A percentile compares a stretch with the other conserved stretches of the same genome.
phyloP scores from a whole-genome alignment of 2,113 vertebrate genomes.

The Mus spicilegus region DNA sequence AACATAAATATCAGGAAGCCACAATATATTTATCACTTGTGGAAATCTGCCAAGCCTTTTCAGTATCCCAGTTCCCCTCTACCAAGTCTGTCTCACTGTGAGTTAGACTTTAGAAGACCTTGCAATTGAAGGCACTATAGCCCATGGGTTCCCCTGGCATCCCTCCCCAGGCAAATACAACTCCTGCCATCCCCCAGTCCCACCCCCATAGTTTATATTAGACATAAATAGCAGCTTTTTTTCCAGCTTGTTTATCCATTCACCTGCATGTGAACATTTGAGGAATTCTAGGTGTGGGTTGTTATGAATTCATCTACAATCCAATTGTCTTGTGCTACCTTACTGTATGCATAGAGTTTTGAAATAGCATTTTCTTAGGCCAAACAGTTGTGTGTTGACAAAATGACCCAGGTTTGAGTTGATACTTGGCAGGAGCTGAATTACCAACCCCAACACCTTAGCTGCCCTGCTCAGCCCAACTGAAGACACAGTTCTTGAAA shows the following conservation, averaged over 20 bases:
- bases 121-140: neutral
- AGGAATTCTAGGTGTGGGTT: neutral
- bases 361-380: neutral
- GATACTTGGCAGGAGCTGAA: neutral
- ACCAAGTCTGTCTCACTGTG: neutral
- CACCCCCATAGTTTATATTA: too few relatives aligned
- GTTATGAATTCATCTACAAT: neutral
- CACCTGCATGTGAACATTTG: neutral
- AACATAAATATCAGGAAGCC: neutral
- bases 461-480: neutral
- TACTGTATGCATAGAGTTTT: neutral
- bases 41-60: neutral
- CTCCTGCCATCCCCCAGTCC: too few relatives aligned
- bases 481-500: neutral
- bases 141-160: neutral
- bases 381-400: neutral
- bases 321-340: neutral
- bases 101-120: neutral
- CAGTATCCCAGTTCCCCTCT: accelerated
- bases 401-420: neutral
- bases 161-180: neutral
- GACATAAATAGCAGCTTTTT: neutral
- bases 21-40: neutral
- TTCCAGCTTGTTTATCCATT: neutral
- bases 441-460: accelerated